phyloP scores from a whole-genome alignment of 2,113 vertebrate species.

The Prunella himalayana region DNA sequence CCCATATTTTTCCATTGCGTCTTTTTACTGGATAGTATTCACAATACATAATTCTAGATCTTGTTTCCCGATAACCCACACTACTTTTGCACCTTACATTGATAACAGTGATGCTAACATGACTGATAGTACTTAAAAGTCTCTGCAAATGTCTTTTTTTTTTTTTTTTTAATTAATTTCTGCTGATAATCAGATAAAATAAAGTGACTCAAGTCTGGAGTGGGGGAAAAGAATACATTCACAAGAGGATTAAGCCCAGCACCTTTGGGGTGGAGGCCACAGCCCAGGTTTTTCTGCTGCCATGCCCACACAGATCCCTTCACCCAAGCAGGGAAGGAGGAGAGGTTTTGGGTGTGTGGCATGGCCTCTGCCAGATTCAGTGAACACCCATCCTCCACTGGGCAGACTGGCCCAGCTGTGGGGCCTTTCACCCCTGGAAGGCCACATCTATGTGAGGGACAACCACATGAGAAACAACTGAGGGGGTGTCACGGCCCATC shows the following conservation, averaged over 20 bases:
- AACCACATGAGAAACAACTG: neutral
- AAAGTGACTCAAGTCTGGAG: neutral
- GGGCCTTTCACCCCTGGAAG: neutral
- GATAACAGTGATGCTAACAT: neutral
- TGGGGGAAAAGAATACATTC: neutral
- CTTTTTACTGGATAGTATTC: neutral
- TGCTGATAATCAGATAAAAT: neutral
- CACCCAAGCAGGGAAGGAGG: neutral
- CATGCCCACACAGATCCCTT: neutral
- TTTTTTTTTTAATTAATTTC: neutral
- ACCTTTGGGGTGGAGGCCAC: accelerated
- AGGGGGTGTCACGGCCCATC: neutral
- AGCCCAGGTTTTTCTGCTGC: neutral
- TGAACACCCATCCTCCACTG: neutral
- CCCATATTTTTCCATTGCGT: neutral
- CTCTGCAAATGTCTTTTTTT: neutral
- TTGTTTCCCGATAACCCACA: neutral
- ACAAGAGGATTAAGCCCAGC: neutral
- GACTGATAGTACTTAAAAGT: neutral
- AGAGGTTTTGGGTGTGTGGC: neutral
- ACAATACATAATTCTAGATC: neutral
- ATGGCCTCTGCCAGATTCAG: neutral
- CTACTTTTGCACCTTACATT: neutral
- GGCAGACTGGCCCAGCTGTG: neutral
- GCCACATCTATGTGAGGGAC: neutral